Evolutionary conservation across 92 coral and sea anemone genomes (phyloP), one percentile per base, ranked within the genome.

Genomic region (Paragorgia papillata): DNA sequence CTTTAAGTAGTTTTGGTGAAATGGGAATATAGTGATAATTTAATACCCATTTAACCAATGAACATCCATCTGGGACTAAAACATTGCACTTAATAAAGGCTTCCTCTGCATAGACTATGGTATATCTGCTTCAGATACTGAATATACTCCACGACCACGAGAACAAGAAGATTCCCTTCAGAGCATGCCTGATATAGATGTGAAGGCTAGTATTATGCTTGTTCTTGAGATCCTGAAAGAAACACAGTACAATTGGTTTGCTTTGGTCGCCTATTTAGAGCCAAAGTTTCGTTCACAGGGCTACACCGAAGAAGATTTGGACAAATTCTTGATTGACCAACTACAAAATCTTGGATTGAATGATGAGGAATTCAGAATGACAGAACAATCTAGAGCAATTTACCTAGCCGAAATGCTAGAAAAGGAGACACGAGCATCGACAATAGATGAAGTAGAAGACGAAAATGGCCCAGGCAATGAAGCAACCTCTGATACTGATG

Each of bases 331-430:
- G 25, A 70, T 75, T 30, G 35, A 59, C 57, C 59, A 24, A 24
- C 39, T 75, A 65, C 68, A 46, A 29, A 41, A 75, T 26, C 71
- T 75, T 7, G 70, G 70, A 40, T 53, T 75, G 25, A 75, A 17
- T 60, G 57, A 60, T 13, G 50, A 73, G 49, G 63, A 73, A n/a
- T 53, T 73, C 14, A 73, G 26, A 7, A 27, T 75, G 25, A 33
- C 81, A 30, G 57, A 75, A 59, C 81, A 75, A 60, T 75, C 81
- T 37, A 49, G 71, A 60, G 68, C 33, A 59, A 57, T 53, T 63
- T 75, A 40, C 57, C 81, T 75, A 27, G 20, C 81, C 18, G 71
- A 75, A 53, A 53, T 75, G 66, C 49, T 59, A 29, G 33, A 6
- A 49, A 75, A 75, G 24, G 81, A 60, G 39, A 25, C 35, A 25